Evolutionary conservation across 1,140 invertebrate species (phyloP), one percentile per base, ranked within the genome.

Genomic region (Pachypsylla venusta): DNA sequence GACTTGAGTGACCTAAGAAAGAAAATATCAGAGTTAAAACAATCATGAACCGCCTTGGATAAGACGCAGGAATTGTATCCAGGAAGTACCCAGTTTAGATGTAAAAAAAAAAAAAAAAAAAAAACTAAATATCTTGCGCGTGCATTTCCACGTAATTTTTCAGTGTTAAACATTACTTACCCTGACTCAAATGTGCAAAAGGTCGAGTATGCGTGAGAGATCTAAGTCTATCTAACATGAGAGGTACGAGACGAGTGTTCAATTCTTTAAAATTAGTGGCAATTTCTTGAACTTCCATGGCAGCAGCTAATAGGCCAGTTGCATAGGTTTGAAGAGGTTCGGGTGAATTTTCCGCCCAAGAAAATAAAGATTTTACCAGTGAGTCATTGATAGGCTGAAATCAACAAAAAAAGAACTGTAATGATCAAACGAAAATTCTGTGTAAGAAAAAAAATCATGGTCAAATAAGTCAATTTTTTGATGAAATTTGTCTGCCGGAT

Each of bases 261-360:
- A 88, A 79, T 62, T 97, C 93, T 63, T 91, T 83, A 70, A 25
- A 73, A 75, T 58, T 85, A 1, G 84, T 81, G 5, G 93, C 92
- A 53, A 96, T 89, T 65, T 97, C 94, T 66, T 89, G 86, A 1
- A 95, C 83, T 70, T 98, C 93, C 92, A 97, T 95, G 1, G 93
- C 92, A n/a, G 89, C 87, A 0, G 90, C 93, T 20, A 98, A 70
- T 1, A 98, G 74, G 1, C 93, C 94, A 0, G 89, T 93, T 0
- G 93, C 89, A 74, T 97, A 98, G 54, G 89, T 94, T 68, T 89
- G 83, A 0, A 98, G 74, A 0, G 93, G 93, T 69, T 97, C 92
- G 7, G 79, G 73, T 2, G 84, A 84, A 67, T 81, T 84, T 69
- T 90, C 88, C 4, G 90, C 87, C 93, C 93, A 96, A 30, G 80